Evolutionary conservation across 2,888 invertebrate genomes (phyloP).

Genomic region (Smittia aterrima): DNA sequence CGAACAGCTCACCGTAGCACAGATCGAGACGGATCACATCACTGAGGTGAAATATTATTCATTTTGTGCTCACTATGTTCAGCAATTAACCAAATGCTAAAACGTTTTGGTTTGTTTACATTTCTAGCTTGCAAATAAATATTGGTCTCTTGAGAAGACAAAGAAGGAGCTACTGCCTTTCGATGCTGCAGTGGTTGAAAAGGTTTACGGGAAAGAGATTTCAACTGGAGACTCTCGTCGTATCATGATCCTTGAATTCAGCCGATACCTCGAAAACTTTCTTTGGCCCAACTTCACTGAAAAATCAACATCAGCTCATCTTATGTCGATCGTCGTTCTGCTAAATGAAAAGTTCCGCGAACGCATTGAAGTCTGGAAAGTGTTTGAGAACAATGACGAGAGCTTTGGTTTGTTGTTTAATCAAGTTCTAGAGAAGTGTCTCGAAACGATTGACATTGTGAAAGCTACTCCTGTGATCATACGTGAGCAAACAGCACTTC

Average conservation of each 20-base stretch:
- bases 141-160: conserved; percentile 87
- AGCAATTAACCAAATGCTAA: background rate
- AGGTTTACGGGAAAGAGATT: conserved; percentile 86
- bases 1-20: conserved; percentile 67
- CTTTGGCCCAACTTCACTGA: conserved; percentile 92
- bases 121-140: conserved; percentile 79
- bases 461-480: conserved; percentile 49
- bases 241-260: conserved; percentile 94
- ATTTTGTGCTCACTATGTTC: background rate
- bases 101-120: conserved; percentile 18
- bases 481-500: conserved; percentile 80
- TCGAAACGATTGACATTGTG: conserved; percentile 56
- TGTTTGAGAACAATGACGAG: conserved; percentile 74
- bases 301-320: conserved; percentile 79
- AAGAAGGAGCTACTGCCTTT: conserved; percentile 66
- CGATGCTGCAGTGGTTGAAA: conserved; percentile 77
- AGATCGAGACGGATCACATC: conserved; percentile 86
- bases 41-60: conserved; percentile 65
- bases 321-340: conserved; percentile 97
- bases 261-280: conserved; percentile 95
- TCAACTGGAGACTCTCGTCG: conserved; percentile 79
- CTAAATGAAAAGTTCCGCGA: conserved; percentile 98
- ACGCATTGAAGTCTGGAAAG: conserved; percentile 93
- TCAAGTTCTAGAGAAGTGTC: conserved; percentile 72
- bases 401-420: conserved; percentile 81